These are phyloP conservation scores for Theonella swinhoei DNA, from an alignment of 37 sponge, comb jelly and placozoan species.

Conservation along the genomic window DNA sequence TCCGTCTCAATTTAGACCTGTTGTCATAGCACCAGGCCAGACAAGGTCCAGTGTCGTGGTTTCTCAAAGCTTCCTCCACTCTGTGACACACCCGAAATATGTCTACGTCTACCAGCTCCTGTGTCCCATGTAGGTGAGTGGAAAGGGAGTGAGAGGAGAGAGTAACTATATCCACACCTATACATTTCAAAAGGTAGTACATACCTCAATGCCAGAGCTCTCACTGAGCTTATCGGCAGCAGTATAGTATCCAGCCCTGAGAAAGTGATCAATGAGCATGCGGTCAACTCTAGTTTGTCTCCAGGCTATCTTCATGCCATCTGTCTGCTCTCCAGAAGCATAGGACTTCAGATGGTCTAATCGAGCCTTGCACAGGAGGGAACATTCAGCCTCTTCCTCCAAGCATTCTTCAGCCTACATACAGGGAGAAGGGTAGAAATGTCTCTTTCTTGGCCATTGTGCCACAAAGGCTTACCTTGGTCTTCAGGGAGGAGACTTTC, in stretches of 20 bases:
- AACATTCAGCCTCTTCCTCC: conserved; percentile 60
- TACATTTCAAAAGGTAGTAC: too few relatives aligned
- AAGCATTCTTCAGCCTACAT: conserved; percentile 56
- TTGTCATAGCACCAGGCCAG: conserved; percentile 94
- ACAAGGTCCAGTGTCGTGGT: conserved; percentile 87
- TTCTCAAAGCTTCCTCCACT: conserved; percentile 80
- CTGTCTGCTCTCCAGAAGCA: conserved; percentile 72
- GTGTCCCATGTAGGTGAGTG: neutral
- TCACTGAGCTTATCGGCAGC: conserved; percentile 72
- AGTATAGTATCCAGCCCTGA: conserved; percentile 83
- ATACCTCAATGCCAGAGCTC: conserved; percentile 75
- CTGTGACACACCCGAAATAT: conserved; percentile 82
- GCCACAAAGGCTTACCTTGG: conserved; percentile 36
- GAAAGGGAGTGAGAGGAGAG: too few relatives aligned
- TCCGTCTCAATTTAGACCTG: conserved; percentile 83
- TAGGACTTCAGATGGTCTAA: conserved; percentile 68
- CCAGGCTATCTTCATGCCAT: conserved; percentile 73
- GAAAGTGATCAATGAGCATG: conserved; percentile 92
- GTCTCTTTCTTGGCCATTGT: neutral
- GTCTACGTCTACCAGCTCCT: conserved; percentile 89
- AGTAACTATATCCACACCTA: too few relatives aligned
- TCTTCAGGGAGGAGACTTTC: conserved; percentile 58
- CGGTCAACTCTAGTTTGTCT: conserved; percentile 72
- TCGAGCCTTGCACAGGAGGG: conserved; percentile 42
- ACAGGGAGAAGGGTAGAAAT: neutral